Evolutionary conservation across 2,797 vertebrate genomes (phyloP).

Genomic region (Myotis daubentonii): DNA sequence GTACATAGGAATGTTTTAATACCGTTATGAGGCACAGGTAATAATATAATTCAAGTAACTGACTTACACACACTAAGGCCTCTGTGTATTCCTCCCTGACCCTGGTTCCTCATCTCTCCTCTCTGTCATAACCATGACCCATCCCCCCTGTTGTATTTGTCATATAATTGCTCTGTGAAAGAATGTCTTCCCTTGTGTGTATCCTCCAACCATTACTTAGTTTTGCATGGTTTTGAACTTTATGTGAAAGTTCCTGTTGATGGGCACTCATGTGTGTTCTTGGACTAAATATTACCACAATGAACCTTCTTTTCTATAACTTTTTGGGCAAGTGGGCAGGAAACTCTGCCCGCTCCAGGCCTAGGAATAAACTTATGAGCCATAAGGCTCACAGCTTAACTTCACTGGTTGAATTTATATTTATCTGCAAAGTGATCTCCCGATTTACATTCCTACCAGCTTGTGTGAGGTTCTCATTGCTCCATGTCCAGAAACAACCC

Average conservation of each 20-base stretch:
- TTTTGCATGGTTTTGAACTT: neutral
- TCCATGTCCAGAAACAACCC: neutral
- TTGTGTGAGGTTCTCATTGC: neutral
- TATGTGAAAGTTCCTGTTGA: neutral
- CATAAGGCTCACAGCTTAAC: neutral
- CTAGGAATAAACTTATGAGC: neutral
- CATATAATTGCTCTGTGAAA: neutral
- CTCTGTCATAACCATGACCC: neutral
- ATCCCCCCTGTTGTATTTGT: neutral
- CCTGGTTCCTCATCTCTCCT: neutral
- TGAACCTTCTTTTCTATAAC: neutral
- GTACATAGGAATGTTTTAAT: neutral
- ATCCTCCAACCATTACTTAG: neutral
- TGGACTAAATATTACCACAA: neutral
- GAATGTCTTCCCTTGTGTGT: neutral
- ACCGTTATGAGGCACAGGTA: neutral
- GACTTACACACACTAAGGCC: neutral
- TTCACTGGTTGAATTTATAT: neutral
- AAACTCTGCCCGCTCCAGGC: neutral
- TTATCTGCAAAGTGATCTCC: neutral
- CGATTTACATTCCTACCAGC: neutral
- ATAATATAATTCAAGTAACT: neutral
- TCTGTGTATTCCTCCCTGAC: too few relatives aligned
- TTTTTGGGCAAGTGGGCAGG: neutral
- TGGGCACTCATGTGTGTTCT: neutral